These are phyloP conservation scores for Adrianichthys oophorus DNA, from an alignment of 2,797 vertebrate species.

Conservation along the genomic window DNA sequence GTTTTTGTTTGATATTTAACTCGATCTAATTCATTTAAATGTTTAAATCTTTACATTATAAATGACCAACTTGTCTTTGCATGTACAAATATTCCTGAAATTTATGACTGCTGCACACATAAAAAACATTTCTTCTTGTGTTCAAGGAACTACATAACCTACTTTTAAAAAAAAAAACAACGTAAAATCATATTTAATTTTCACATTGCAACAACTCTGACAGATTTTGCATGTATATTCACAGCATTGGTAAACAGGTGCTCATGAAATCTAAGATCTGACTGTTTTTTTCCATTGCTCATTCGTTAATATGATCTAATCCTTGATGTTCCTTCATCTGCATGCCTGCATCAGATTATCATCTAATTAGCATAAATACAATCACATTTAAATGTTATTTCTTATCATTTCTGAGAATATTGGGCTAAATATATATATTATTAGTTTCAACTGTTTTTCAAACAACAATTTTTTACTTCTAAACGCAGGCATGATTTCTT, in stretches of 20 bases:
- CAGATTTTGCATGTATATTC: neutral
- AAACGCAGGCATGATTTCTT: neutral
- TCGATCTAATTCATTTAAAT: neutral
- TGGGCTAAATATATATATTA: too few relatives aligned
- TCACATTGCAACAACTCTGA: neutral
- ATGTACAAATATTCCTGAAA: too few relatives aligned
- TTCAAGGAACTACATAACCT: too few relatives aligned
- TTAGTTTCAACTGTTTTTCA: too few relatives aligned
- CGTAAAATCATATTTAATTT: neutral
- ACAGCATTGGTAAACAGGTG: neutral
- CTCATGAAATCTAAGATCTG: neutral
- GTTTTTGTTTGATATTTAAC: slow-evolving; percentile 1
- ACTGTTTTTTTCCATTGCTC: neutral
- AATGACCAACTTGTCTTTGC: neutral
- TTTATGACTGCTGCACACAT: too few relatives aligned
- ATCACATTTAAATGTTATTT: too few relatives aligned
- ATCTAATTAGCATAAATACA: slow-evolving; percentile 4
- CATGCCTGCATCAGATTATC: neutral
- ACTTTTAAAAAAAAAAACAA: too few relatives aligned
- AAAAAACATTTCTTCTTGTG: too few relatives aligned
- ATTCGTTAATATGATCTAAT: neutral
- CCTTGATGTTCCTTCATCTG: neutral
- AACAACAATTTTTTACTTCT: neutral
- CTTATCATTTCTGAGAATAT: too few relatives aligned
- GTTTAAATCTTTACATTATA: too few relatives aligned